Conservation (phyloP, 2,113 vertebrate genomes). For the Petroica traversi region DNA sequence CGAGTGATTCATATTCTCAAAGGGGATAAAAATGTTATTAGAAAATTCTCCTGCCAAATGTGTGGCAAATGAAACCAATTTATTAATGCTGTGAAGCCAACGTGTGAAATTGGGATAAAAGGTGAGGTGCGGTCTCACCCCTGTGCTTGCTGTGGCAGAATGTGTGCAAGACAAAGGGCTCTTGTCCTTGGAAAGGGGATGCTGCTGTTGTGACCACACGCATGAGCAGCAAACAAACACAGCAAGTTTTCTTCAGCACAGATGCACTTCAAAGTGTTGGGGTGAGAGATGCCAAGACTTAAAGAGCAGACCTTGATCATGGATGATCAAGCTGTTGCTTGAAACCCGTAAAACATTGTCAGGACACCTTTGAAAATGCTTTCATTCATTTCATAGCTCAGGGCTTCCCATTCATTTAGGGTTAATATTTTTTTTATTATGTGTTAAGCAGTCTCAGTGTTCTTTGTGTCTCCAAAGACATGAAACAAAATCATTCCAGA, state of each 20-base stretch:
- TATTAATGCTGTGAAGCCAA: constrained; percentile 51
- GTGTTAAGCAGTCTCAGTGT: neutral
- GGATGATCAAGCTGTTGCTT: neutral
- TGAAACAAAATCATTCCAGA: neutral
- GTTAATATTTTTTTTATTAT: constrained; percentile 28
- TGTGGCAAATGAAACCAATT: constrained; percentile 67
- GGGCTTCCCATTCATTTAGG: constrained; percentile 5
- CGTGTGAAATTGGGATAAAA: constrained; percentile 54
- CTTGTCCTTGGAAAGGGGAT: neutral
- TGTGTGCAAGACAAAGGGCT: constrained; percentile 3
- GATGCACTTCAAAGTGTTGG: neutral
- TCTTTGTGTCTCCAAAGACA: neutral
- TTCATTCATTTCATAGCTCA: constrained; percentile 1
- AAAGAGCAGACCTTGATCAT: neutral
- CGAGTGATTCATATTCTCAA: constrained; percentile 53
- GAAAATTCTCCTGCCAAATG: constrained; percentile 64
- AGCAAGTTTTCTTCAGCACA: neutral
- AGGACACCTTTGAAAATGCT: constrained; percentile 9
- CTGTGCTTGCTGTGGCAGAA: neutral
- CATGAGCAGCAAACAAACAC: neutral
- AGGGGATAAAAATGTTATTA: constrained; percentile 69
- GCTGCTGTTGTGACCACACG: neutral
- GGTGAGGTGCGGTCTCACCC: neutral
- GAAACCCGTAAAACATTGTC: constrained; percentile 20
- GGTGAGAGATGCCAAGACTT: neutral